Conservation (phyloP, 2,797 vertebrate species). For the Toxotes lorentzi region DNA sequence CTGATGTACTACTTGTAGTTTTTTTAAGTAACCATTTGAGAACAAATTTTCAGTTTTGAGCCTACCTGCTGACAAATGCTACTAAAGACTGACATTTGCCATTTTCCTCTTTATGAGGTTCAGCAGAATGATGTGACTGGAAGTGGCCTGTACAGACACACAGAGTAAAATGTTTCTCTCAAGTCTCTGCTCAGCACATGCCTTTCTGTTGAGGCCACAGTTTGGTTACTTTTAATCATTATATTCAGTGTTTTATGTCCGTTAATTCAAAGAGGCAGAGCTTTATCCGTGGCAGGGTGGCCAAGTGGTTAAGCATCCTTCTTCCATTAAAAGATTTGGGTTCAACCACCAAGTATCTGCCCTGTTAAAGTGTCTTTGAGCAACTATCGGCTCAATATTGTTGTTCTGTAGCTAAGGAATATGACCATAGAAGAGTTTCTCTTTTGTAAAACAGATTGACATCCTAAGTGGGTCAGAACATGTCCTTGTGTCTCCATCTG, state of each 20-base stretch:
- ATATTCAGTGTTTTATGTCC: constrained; percentile 28
- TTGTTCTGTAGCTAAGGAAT: not conserved
- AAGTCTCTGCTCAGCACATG: constrained; percentile 18
- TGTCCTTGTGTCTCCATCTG: constrained; percentile 37
- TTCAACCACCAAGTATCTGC: constrained; percentile 7
- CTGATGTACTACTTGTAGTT: not conserved
- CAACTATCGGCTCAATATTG: not conserved
- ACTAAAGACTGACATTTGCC: not conserved
- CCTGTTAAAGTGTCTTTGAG: not conserved
- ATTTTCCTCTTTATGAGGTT: not conserved
- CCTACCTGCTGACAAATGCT: not conserved
- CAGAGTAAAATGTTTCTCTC: constrained; percentile 4
- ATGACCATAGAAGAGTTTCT: not conserved
- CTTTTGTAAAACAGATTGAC: not conserved
- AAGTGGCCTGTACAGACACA: not conserved
- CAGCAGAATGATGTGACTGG: constrained; percentile 3
- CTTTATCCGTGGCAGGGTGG: not conserved
- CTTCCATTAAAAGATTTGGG: not conserved
- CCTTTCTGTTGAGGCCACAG: constrained; percentile 24
- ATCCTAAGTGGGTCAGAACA: constrained; percentile 2
- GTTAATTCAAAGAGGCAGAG: constrained; percentile 22
- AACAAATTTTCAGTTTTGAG: not conserved
- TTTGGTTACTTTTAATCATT: constrained; percentile 34
- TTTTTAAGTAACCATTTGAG: not conserved
- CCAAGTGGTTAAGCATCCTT: constrained; percentile 11